Percentiles rank a stretch among this genome's conserved stretches.
Evolutionary conservation across 1,140 invertebrate species (phyloP).

Genomic region (Hesperophylax magnus): DNA sequence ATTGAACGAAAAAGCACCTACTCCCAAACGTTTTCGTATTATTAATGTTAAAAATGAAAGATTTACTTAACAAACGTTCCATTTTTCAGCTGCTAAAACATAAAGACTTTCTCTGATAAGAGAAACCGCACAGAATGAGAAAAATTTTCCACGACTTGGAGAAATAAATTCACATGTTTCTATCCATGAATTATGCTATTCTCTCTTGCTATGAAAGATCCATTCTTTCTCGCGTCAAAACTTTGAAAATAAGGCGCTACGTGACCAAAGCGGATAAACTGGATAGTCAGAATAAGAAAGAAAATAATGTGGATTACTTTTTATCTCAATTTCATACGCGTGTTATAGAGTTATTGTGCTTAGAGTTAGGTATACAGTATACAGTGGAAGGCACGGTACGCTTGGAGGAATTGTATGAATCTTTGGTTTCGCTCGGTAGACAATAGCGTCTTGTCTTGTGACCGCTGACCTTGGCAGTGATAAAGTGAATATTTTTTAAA

Average conservation of each 20-base stretch:
- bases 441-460: no score
- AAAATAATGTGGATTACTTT: slow-evolving; percentile 1
- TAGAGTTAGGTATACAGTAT: no score
- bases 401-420: neutral
- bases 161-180: slow-evolving; percentile 46
- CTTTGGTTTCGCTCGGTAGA: no score
- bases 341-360: neutral
- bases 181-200: slow-evolving; percentile 54
- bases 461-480: no score
- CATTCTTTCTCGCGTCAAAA: slow-evolving; percentile 56
- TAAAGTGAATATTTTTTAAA: no score
- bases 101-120: slow-evolving; percentile 10
- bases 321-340: slow-evolving; percentile 27
- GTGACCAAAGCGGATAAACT: slow-evolving; percentile 48
- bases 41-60: neutral
- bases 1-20: neutral
- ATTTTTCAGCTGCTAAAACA: slow-evolving; percentile 17
- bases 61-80: slow-evolving; percentile 1
- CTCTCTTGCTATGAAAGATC: slow-evolving; percentile 50
- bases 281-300: neutral
- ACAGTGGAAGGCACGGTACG: neutral
- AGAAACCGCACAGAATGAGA: slow-evolving; percentile 1
- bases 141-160: slow-evolving; percentile 49
- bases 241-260: slow-evolving; percentile 54
- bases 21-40: neutral